phyloP scores from a whole-genome alignment of 1,140 invertebrate species.

The Micrasema minimum region DNA sequence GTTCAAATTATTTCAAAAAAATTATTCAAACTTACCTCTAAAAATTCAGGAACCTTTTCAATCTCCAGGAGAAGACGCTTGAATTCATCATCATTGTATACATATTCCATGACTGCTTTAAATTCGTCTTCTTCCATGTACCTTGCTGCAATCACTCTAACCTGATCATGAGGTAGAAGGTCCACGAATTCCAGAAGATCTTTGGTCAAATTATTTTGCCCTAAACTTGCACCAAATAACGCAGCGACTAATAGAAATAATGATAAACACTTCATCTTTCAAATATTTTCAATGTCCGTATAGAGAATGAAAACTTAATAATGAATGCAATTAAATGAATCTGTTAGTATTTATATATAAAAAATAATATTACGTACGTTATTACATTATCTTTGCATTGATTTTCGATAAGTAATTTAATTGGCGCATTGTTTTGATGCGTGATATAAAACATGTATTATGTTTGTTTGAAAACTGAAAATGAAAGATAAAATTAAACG shows the following conservation, averaged over 20 bases:
- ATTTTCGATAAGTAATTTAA: no score
- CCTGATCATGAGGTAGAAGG: conserved; percentile 1
- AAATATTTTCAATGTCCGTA: no score
- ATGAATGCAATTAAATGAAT: no score
- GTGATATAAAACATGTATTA: no score
- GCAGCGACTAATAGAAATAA: not conserved
- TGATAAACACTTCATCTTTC: no score
- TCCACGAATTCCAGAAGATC: conserved; percentile 24
- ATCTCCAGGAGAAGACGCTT: conserved; percentile 2
- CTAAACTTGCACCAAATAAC: not conserved
- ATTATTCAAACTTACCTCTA: conserved; percentile 7
- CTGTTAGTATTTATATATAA: no score
- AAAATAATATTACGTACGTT: no score
- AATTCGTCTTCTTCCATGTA: conserved; percentile 3
- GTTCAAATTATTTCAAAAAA: not conserved
- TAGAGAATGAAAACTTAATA: no score
- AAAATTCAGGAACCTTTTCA: conserved; percentile 19
- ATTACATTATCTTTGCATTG: no score
- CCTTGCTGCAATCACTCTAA: not conserved
- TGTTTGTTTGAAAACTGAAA: no score
- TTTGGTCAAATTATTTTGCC: not conserved
- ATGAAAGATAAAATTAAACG: no score
- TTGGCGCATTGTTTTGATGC: no score
- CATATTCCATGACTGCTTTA: not conserved
- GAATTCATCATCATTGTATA: conserved; percentile 8